These are phyloP conservation scores for Chlorops oryzae DNA, from an alignment of 1,140 invertebrate species.

Conservation along the genomic window DNA sequence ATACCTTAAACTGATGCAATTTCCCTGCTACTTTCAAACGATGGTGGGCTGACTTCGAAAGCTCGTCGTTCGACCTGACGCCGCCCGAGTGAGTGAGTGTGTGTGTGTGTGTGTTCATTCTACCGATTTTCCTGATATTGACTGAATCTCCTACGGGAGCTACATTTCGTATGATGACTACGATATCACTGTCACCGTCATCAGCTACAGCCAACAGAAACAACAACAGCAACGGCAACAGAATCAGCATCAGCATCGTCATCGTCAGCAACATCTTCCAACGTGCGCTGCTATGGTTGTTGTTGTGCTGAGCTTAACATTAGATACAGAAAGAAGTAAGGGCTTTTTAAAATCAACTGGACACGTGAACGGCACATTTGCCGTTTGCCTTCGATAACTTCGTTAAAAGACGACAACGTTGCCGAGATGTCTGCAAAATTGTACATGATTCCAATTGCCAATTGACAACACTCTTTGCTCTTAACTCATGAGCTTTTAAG, in stretches of 20 bases:
- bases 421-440: conserved; percentile 34
- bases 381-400: conserved; percentile 43
- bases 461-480: too few species aligned
- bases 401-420: conserved; percentile 39
- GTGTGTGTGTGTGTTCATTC: conserved; percentile 4
- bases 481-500: too few species aligned
- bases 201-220: too few species aligned
- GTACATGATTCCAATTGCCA: conserved; percentile 41
- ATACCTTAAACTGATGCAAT: conserved; percentile 43
- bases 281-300: conserved; percentile 8
- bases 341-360: too few species aligned
- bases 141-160: conserved; percentile 23
- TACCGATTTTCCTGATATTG: conserved; percentile 3
- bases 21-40: conserved; percentile 13
- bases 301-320: conserved; percentile 15
- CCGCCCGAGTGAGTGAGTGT: neutral
- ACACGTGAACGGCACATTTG: too few species aligned
- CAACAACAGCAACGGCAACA: too few species aligned
- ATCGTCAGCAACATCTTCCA: neutral
- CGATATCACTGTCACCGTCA: too few species aligned
- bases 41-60: neutral
- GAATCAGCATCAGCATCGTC: neutral
- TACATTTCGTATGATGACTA: too few species aligned
- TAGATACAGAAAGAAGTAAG: too few species aligned
- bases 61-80: neutral